These are phyloP conservation scores for Mixornis gularis DNA, from an alignment of 2,113 vertebrate species.

Conservation along the genomic window DNA sequence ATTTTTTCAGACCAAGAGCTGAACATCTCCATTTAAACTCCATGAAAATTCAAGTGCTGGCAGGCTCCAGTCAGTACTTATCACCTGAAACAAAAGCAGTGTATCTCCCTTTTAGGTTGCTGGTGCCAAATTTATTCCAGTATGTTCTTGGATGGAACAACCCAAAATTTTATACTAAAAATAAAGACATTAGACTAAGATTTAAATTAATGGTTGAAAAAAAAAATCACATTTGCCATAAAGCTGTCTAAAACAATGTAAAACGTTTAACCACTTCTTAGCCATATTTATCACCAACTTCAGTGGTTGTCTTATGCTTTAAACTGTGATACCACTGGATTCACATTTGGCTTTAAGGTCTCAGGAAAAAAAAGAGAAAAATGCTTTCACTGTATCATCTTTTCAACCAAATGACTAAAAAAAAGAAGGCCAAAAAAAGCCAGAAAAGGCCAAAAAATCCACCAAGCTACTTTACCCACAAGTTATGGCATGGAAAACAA, in stretches of 20 bases:
- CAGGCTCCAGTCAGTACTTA: background rate
- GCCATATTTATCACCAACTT: background rate
- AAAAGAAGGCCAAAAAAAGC: background rate
- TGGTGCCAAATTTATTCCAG: background rate
- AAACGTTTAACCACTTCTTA: background rate
- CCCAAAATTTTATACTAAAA: background rate
- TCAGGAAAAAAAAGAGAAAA: background rate
- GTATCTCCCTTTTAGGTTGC: background rate
- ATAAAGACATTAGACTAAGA: background rate
- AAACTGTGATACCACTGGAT: background rate
- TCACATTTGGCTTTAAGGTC: background rate
- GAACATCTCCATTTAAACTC: slow-evolving; percentile 46
- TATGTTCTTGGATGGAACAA: background rate
- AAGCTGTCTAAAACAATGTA: background rate
- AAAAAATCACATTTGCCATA: background rate
- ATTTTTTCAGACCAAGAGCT: background rate
- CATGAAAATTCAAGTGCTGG: slow-evolving; percentile 21
- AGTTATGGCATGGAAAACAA: background rate
- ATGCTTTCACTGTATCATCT: background rate
- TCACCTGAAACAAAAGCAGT: background rate
- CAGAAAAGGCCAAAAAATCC: background rate
- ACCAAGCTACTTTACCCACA: background rate
- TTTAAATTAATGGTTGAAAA: background rate
- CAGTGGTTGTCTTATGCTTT: background rate
- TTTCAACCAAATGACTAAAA: background rate